phyloP scores from a whole-genome alignment of 2,888 invertebrate species.

The Eristalis pertinax region DNA sequence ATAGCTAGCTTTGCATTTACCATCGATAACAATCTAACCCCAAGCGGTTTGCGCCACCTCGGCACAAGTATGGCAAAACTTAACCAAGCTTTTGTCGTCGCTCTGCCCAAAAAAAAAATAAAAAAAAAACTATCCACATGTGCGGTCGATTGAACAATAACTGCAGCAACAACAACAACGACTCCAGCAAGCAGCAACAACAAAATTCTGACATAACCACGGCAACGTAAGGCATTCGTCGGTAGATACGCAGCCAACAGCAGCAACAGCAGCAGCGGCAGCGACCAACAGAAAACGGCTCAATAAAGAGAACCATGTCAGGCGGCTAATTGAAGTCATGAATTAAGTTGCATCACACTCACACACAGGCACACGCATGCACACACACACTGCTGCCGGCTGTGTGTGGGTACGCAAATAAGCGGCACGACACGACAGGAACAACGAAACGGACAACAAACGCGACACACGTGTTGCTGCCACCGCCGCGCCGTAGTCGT shows the following conservation, averaged over 20 bases:
- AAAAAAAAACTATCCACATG: slow-evolving; percentile 48
- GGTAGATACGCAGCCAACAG: not conserved
- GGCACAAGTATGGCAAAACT: slow-evolving; percentile 19
- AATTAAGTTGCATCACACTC: slow-evolving; percentile 72
- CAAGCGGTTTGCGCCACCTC: slow-evolving; percentile 65
- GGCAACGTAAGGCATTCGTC: slow-evolving; percentile 16
- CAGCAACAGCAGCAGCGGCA: not conserved
- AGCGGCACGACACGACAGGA: slow-evolving; percentile 47
- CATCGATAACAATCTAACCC: slow-evolving; percentile 54
- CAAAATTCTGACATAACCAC: slow-evolving; percentile 56
- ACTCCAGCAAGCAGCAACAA: not conserved
- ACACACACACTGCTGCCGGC: not conserved
- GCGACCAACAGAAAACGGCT: slow-evolving; percentile 60
- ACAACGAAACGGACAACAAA: slow-evolving; percentile 58
- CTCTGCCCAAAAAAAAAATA: slow-evolving; percentile 48
- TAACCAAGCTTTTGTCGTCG: slow-evolving; percentile 10
- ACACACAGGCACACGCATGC: slow-evolving; percentile 33
- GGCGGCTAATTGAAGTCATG: slow-evolving; percentile 74
- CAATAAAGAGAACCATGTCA: slow-evolving; percentile 70
- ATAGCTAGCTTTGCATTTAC: slow-evolving; percentile 3
- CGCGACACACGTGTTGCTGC: slow-evolving; percentile 68
- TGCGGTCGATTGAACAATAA: slow-evolving; percentile 65
- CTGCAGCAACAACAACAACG: slow-evolving; percentile 27
- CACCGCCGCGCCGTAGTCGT: slow-evolving; percentile 1
- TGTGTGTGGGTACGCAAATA: not conserved